Percentiles rank a stretch among this genome's conserved stretches.
phyloP scores from a whole-genome alignment of 2,113 vertebrate genomes.

The Cryptotis parvus region DNA sequence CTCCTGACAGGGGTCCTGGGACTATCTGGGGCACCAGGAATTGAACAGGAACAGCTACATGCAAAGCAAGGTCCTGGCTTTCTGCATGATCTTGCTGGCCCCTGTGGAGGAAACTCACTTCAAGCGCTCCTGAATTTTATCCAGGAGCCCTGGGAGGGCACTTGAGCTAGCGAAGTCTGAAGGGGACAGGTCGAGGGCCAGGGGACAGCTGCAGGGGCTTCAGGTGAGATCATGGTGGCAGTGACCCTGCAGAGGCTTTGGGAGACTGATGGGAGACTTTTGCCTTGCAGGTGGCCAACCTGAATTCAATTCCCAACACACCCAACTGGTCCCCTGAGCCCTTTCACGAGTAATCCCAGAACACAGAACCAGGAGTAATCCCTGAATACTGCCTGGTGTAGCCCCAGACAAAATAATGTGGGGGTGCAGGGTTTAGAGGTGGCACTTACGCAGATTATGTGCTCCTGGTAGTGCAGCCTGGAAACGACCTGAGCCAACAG shows the following conservation, averaged over 20 bases:
- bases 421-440: background rate
- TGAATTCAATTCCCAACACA: no score
- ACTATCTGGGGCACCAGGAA: no score
- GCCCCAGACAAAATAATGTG: background rate
- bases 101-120: background rate
- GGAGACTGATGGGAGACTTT: background rate
- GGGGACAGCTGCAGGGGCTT: background rate
- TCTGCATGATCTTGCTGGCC: no score
- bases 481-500: slow-evolving; percentile 58
- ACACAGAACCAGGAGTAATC: no score
- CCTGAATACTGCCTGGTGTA: no score
- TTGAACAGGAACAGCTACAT: no score
- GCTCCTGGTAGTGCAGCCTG: background rate
- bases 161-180: background rate
- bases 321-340: no score
- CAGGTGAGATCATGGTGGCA: background rate
- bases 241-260: background rate
- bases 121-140: background rate
- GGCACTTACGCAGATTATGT: background rate
- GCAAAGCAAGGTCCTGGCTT: no score
- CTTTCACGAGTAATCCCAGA: no score
- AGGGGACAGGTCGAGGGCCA: background rate
- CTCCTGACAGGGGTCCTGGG: no score
- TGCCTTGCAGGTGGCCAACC: no score
- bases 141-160: background rate